Base-by-base conservation (phyloP, 2,888 invertebrate genomes). In the Bombylius major region DNA sequence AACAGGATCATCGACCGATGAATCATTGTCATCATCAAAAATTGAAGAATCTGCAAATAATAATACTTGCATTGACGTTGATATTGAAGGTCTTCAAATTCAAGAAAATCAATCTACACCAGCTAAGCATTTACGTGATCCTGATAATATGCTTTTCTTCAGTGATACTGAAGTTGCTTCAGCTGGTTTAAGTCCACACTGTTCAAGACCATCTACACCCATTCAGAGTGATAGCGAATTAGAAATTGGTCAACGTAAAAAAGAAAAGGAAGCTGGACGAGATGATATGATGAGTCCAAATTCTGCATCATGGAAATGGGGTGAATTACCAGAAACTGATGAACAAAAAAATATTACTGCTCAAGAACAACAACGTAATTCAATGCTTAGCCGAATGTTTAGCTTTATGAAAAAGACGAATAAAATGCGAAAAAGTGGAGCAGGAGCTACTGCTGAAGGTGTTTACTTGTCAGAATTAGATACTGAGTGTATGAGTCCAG, bases 161-260 rank as follows among this genome's bases (percentile, higher is more conserved):
- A 95, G 95, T 69, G 96, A 96, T 69, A 89, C 90, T 0, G 95
- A 96, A 77, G 77, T 90, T 52, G 86, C 86, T n/a, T 82, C 82
- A 7, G 74, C 79, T 31, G 74, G 79, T 23, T 70, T 64, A 44
- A 67, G 69, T 57, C 62, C 63, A 54, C 70, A 68, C 44, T 76
- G 79, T 59, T 86, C 87, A 44, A 81, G 92, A 58, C 83, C 87
- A 46, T 83, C 84, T 61, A 87, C 91, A 13, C 93, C 94, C 8
- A 83, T 89, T 59, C 93, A 93, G 71, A 95, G 95, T 47, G 97
- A 97, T 73, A 93, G 95, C 0, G 97, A 97, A 70, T 86, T 92
- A 67, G 96, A 96, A 73, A 82, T 81, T 59, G 72, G 75, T 1
- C 65, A 71, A 67, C 68, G 75, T 33, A 71, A 70, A 44, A 72